A percentile compares a stretch with the other conserved stretches of the same genome.
Evolutionary conservation across 2,797 vertebrate species (phyloP).

Genomic region (Lycodopsis pacificus): DNA sequence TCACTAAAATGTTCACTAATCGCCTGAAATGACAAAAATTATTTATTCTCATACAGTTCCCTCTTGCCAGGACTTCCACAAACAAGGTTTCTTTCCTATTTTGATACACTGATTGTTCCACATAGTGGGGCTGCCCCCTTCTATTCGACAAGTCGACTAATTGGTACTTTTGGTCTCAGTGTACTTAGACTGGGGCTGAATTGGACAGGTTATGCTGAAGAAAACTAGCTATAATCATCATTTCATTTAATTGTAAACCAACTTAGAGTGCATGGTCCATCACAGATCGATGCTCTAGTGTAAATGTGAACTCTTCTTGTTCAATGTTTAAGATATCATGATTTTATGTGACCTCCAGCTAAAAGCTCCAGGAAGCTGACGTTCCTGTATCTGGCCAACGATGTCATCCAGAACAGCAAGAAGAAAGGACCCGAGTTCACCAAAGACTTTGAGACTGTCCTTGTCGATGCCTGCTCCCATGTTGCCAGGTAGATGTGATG

Average conservation of each 20-base stretch:
- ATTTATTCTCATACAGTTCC: no score
- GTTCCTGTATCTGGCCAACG: constrained; percentile 97
- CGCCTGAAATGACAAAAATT: no score
- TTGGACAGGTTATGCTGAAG: not conserved
- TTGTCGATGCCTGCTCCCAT: constrained; percentile 97
- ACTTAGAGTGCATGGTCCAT: not conserved
- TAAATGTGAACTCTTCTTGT: not conserved
- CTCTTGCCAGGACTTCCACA: no score
- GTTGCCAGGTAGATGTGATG: constrained; percentile 90
- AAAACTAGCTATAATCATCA: not conserved
- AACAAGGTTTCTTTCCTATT: no score
- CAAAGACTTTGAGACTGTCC: constrained; percentile 95
- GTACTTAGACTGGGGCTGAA: no score
- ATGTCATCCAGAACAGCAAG: constrained; percentile 99
- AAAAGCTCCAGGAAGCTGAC: constrained; percentile 96
- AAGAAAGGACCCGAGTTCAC: constrained; percentile 98
- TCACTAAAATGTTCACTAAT: no score
- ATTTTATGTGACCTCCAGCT: constrained; percentile 79
- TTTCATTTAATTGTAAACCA: not conserved
- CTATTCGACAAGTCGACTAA: no score
- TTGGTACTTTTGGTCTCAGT: no score
- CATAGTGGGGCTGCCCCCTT: no score
- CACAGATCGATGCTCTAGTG: not conserved
- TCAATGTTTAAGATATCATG: not conserved
- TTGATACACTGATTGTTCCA: no score